Conservation (phyloP, 2,797 vertebrate genomes). For the Brachyrhaphis roseni region DNA sequence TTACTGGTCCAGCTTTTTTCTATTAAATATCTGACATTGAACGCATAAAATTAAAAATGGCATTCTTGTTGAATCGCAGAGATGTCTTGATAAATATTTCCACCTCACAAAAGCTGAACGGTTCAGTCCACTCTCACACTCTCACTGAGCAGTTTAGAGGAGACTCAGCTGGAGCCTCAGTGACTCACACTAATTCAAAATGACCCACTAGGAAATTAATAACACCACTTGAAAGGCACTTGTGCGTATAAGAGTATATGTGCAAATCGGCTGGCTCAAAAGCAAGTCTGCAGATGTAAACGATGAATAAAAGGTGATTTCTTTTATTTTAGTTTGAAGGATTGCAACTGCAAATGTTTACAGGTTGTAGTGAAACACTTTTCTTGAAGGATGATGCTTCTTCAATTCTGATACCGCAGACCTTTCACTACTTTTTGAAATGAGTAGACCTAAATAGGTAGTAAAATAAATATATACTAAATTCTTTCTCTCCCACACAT, state of each 20-base stretch:
- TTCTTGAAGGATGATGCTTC: not conserved
- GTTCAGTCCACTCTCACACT: slow-evolving; percentile 32
- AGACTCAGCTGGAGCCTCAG: slow-evolving; percentile 48
- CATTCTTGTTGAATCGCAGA: slow-evolving; percentile 3
- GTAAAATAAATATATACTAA: slow-evolving; percentile 67
- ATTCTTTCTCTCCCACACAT: slow-evolving; percentile 76
- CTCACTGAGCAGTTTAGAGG: slow-evolving; percentile 41
- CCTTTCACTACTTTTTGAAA: slow-evolving; percentile 3
- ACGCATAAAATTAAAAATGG: not conserved
- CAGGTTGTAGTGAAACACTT: slow-evolving; percentile 1
- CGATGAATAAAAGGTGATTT: slow-evolving; percentile 1
- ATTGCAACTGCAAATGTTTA: not conserved
- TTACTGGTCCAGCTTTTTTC: not conserved
- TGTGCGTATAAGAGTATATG: slow-evolving; percentile 26
- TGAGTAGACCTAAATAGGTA: slow-evolving; percentile 15
- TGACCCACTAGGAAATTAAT: slow-evolving; percentile 72
- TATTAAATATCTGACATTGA: not conserved
- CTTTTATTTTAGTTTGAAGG: not conserved
- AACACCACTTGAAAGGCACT: slow-evolving; percentile 59
- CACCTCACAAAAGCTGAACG: slow-evolving; percentile 31
- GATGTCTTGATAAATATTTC: slow-evolving; percentile 43
- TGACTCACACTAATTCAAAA: slow-evolving; percentile 67
- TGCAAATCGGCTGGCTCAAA: slow-evolving; percentile 39
- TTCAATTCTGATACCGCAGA: not conserved
- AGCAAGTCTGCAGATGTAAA: slow-evolving; percentile 35